Base-by-base conservation (phyloP, 2,797 vertebrate species). In the Sebastes miniatus region DNA sequence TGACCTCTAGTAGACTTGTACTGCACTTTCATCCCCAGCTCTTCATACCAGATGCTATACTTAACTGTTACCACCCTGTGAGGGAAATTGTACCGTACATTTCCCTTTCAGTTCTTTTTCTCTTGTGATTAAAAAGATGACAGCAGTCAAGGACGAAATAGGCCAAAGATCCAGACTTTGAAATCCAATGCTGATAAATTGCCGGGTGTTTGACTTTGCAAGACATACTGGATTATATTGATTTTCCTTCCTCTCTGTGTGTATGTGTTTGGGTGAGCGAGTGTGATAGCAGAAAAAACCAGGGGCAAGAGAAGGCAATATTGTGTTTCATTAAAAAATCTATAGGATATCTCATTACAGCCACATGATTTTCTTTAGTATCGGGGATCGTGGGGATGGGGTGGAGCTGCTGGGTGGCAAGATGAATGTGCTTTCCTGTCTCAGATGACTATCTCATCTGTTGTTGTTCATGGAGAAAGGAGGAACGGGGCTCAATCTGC, bases 241-340 rank as follows among this genome's bases (percentile, higher is more conserved):
- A 95, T 95, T 92, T 92, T 77, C 74, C 72, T 89, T 77, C 59
- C 59, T 73, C 43, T 56, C 78, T 85, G 56, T 80, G 80, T 81
- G 77, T 82, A 7, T 86, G 70, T 72, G 77, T 83, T 56, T 83
- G 83, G 68, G 74, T 89, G 87, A 83, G 83, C 47, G 83, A 85
- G 84, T 89, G 82, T 75, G 85, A 85, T 89, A 22, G 85, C 74
- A 54, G 18, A 75, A 58, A 50, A 74, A 90, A 74, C n/a, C 57
- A 68, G 80, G 80, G 76, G 81, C 74, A 81, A 85, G 80, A 88
- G 79, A 91, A 91, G 69, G 85, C 80, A 88, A 91, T 92, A 92
- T 91, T 89, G 89, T 90, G 91, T 94, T 94, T 94, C 91, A 90
- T 93, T 93, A 92, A 91, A 93, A 94, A 95, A 94, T 95, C 93